Conservation (phyloP, 2,113 vertebrate species). For the Alligator sinensis region DNA sequence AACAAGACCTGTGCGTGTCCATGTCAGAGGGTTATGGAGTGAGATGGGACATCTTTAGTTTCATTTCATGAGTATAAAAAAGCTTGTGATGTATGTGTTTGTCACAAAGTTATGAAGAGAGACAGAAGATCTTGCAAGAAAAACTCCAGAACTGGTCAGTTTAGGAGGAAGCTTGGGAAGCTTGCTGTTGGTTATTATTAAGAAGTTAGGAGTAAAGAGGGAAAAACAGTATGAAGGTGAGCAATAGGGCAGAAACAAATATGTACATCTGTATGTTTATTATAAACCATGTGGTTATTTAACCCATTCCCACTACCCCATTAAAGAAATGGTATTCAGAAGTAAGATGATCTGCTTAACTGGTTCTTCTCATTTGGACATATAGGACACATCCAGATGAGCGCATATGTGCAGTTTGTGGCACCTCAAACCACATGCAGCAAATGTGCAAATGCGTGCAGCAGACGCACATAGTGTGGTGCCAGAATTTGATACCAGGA, state of each 20-base stretch:
- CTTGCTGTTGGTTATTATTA: background rate
- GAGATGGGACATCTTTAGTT: too few relatives aligned
- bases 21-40: background rate
- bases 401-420: too few relatives aligned
- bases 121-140: background rate
- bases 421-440: too few relatives aligned
- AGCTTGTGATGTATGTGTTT: too few relatives aligned
- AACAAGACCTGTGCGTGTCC: background rate
- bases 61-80: too few relatives aligned
- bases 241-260: background rate
- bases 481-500: too few relatives aligned
- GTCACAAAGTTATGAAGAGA: background rate
- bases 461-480: too few relatives aligned
- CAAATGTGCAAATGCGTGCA: too few relatives aligned
- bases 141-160: background rate
- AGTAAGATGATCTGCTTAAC: background rate
- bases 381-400: too few relatives aligned
- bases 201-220: background rate
- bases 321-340: background rate
- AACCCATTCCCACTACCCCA: background rate
- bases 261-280: background rate
- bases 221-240: background rate
- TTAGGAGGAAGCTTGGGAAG: background rate
- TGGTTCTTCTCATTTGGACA: background rate
- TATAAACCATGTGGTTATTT: background rate